Percentiles rank a stretch among this genome's conserved stretches.
phyloP scores from a whole-genome alignment of 1,140 invertebrate genomes.

The Drosophila carrolli region DNA sequence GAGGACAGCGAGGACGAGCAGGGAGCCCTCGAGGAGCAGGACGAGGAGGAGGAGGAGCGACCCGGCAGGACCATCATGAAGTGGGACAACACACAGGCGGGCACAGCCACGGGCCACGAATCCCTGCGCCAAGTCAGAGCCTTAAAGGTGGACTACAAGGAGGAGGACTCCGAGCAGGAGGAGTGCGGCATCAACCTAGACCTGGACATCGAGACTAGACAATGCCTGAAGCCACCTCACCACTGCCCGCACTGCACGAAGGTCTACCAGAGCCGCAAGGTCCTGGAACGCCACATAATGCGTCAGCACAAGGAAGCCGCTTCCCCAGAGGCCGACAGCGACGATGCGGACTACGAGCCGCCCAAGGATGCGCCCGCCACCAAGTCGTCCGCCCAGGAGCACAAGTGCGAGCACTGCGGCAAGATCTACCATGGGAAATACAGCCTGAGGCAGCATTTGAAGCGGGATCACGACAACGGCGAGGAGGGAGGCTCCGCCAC shows the following conservation, averaged over 20 bases:
- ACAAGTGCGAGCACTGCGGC: conserved; percentile 67
- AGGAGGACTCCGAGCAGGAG: conserved; percentile 39
- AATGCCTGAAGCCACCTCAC: conserved; percentile 12
- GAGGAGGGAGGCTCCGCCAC: conserved; percentile 1
- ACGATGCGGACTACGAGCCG: conserved; percentile 46
- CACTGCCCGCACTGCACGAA: conserved; percentile 53
- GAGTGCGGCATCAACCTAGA: conserved; percentile 23
- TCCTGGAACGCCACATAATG: conserved; percentile 50
- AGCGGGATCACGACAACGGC: conserved; percentile 52
- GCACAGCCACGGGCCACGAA: conserved; percentile 6
- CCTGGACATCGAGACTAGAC: conserved; percentile 4
- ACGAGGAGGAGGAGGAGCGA: conserved; percentile 19
- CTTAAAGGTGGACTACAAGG: conserved; percentile 62
- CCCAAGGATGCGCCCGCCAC: conserved; percentile 9
- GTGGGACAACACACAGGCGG: conserved; percentile 41
- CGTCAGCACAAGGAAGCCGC: conserved; percentile 49
- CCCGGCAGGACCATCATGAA: conserved; percentile 51
- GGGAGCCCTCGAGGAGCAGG: neutral
- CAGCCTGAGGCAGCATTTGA: conserved; percentile 58
- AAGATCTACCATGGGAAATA: conserved; percentile 61
- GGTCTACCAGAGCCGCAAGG: conserved; percentile 57
- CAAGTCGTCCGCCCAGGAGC: conserved; percentile 13
- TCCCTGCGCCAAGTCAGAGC: conserved; percentile 40
- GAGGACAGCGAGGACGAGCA: conserved; percentile 32
- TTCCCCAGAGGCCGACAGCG: conserved; percentile 16